Evolutionary conservation across 2,113 vertebrate species (phyloP), one percentile per base, ranked within the genome.

Genomic region (Gymnogyps californianus): DNA sequence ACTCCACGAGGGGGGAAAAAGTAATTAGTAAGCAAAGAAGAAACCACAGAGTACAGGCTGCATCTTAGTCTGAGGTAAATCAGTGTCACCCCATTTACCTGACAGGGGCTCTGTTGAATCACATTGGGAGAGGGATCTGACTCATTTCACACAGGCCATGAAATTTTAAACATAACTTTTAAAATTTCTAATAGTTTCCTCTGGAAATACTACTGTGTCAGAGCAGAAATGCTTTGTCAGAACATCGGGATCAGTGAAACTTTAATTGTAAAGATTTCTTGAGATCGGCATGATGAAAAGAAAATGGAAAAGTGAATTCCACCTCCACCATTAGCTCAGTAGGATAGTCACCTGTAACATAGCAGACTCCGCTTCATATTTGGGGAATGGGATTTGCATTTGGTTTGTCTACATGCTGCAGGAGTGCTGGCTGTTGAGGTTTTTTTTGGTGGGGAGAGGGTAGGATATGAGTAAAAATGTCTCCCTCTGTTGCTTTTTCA

Each of bases 141-240:
- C 75, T 95, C 78, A 83, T 79, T 87, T 91, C 65, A 72, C 24
- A 72, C 15, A 71, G 44, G 65, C 69, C 40, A 87, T 96, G 74
- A 95, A 94, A 87, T 76, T 80, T 94, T 94, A 94, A 95, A 84
- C 1, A 5, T 13, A 89, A 78, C 42, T 95, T 93, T 51, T 59
- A 1, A 93, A 87, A 79, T 96, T 93, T 91, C 91, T 93, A 59
- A 91, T 81, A 71, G 38, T 90, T 79, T 95, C 31, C 46, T 76
- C 21, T 69, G 34, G 46, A 93, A 91, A 85, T 13, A 44, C 18
- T 58, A 29, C 28, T 34, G 12, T 32, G 4, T 78, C 38, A 91
- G 69, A 91, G 25, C 14, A 95, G 59, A 89, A 96, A 66, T 89
- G 21, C 77, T 91, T 87, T 94, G 69, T 84, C 55, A 75, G 72